Base-by-base conservation (phyloP, 1,140 invertebrate genomes). In the Patella vulgata region DNA sequence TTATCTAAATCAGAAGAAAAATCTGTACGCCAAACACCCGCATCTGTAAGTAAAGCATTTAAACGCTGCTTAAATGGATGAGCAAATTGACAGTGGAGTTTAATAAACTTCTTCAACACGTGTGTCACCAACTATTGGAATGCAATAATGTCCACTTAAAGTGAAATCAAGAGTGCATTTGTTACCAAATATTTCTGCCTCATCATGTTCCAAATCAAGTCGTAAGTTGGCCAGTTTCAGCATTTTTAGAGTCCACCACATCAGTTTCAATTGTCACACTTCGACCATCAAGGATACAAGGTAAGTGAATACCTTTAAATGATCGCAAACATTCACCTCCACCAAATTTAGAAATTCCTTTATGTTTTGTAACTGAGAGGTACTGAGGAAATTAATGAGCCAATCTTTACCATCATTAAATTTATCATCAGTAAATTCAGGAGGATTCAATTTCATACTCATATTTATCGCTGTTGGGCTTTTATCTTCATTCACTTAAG, bases 271-370 rank as follows among this genome's bases (percentile, higher is more conserved):
- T 44, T 0, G 21, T 36, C 2, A 59, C 51, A 27, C 50, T 33
- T 47, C 54, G 54, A 42, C 65, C 61, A n/a, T n/a, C n/a, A n/a
- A n/a, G n/a, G n/a, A n/a, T n/a, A n/a, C n/a, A n/a, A n/a, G n/a
- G n/a, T n/a, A n/a, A n/a, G n/a, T n/a, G n/a, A n/a, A n/a, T n/a
- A n/a, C n/a, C n/a, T n/a, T n/a, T n/a, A n/a, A n/a, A n/a, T n/a
- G n/a, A n/a, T n/a, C n/a, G n/a, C n/a, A n/a, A n/a, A n/a, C n/a
- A n/a, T n/a, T n/a, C n/a, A n/a, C n/a, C n/a, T 23, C 60, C 61
- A n/a, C 58, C 61, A 64, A 64, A 68, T 50, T 60, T 71, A 46
- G 68, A 71, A 2, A 63, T 40, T 31, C 59, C 57, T 33, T 52
- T 39, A 28, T 33, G 3, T 21, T 56, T 47, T 27, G 27, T 12